Conservation (phyloP, 2,113 vertebrate genomes). For the Lates calcarifer region DNA sequence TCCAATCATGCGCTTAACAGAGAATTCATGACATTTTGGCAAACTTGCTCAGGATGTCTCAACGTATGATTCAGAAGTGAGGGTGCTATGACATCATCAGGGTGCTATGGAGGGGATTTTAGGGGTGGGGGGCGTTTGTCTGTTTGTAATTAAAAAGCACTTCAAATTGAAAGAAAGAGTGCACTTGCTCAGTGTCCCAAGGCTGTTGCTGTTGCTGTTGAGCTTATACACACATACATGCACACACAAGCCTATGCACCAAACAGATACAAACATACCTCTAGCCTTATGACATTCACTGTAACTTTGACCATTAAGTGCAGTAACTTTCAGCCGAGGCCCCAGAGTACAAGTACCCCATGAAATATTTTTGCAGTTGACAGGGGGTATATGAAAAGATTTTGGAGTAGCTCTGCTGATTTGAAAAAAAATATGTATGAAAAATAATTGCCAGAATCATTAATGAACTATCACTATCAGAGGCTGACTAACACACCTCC, state of each 20-base stretch:
- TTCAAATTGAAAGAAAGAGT: constrained; percentile 47
- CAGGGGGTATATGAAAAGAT: no score
- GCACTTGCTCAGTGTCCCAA: constrained; percentile 32
- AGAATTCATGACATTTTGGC: constrained; percentile 39
- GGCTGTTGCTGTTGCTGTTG: constrained; percentile 16
- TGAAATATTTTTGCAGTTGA: no score
- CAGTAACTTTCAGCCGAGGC: neutral
- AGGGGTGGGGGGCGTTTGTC: constrained; percentile 28
- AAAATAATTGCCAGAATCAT: no score
- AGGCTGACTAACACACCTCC: neutral
- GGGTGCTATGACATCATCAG: constrained; percentile 71
- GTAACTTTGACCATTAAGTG: constrained; percentile 1
- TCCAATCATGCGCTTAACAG: no score
- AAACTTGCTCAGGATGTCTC: constrained; percentile 44
- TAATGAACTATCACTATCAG: no score
- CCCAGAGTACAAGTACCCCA: no score
- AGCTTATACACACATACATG: neutral
- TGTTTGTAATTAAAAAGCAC: constrained; percentile 70
- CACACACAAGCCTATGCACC: neutral
- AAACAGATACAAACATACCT: neutral
- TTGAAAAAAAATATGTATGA: neutral
- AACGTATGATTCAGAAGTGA: constrained; percentile 66
- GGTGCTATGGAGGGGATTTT: constrained; percentile 58
- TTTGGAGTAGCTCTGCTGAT: neutral
- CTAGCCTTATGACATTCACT: neutral